Percentiles rank a stretch among this genome's conserved stretches.
Evolutionary conservation across 2,797 vertebrate species (phyloP).

Genomic region (Glossophaga mutica): DNA sequence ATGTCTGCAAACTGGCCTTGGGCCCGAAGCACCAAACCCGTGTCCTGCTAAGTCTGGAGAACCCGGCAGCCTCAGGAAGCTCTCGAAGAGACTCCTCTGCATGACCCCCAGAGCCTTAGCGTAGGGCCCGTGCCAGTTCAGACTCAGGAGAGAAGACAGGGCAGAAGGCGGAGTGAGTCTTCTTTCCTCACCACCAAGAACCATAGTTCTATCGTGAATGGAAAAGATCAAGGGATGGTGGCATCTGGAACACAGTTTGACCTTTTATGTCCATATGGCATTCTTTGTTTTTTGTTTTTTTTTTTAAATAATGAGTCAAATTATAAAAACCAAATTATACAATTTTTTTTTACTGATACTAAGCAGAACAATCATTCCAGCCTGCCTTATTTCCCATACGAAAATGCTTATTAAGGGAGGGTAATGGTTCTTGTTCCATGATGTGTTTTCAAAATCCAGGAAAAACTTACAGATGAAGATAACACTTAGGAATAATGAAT

Average conservation of each 20-base stretch:
- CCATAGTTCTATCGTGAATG: neutral
- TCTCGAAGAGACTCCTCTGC: neutral
- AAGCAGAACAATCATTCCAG: neutral
- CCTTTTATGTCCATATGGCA: neutral
- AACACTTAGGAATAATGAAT: constrained; percentile 45
- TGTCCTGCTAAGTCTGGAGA: neutral
- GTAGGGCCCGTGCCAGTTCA: neutral
- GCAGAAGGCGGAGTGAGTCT: neutral
- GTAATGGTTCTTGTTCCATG: neutral
- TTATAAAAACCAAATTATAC: neutral
- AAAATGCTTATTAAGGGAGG: neutral
- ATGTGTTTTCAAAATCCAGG: constrained; percentile 23
- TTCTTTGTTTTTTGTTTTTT: neutral
- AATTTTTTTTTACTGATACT: neutral
- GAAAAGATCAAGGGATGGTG: neutral
- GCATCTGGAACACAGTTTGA: neutral
- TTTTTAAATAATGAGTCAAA: neutral
- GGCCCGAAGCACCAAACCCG: neutral
- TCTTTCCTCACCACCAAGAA: neutral
- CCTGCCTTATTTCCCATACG: neutral
- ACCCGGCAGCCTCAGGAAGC: neutral
- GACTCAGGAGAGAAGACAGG: neutral
- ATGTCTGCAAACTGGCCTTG: neutral
- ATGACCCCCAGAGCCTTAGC: neutral
- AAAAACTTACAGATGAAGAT: constrained; percentile 41